These are phyloP conservation scores for Ambastaia sidthimunki DNA, from an alignment of 2,797 vertebrate species.

Conservation along the genomic window DNA sequence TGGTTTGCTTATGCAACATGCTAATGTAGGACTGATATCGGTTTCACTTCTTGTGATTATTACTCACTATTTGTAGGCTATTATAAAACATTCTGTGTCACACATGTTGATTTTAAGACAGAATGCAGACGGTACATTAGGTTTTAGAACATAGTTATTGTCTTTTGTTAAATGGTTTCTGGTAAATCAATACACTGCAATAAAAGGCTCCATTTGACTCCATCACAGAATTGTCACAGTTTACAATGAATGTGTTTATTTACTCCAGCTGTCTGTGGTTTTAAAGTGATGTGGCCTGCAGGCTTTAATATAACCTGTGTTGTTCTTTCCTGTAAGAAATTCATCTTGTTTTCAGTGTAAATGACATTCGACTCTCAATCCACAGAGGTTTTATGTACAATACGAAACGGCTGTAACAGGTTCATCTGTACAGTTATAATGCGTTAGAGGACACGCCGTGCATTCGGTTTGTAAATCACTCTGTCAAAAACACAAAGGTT, in stretches of 20 bases:
- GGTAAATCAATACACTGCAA: not conserved
- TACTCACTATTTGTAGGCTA: too few relatives aligned
- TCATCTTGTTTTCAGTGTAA: not conserved
- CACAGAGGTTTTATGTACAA: not conserved
- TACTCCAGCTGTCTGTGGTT: slow-evolving; percentile 4
- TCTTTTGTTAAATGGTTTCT: too few relatives aligned
- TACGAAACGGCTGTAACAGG: too few relatives aligned
- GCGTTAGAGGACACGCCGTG: too few relatives aligned
- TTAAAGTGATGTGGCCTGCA: not conserved
- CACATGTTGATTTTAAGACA: too few relatives aligned
- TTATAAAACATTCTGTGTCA: too few relatives aligned
- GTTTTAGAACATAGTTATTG: too few relatives aligned
- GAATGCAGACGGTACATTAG: too few relatives aligned
- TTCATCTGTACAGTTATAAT: too few relatives aligned
- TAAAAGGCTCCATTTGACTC: not conserved
- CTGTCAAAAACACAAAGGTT: not conserved
- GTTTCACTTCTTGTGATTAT: too few relatives aligned
- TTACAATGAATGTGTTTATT: slow-evolving; percentile 3
- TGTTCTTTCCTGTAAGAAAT: not conserved
- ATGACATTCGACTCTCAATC: not conserved
- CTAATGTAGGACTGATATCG: too few relatives aligned
- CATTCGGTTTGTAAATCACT: not conserved
- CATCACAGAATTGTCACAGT: not conserved
- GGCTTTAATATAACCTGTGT: not conserved
- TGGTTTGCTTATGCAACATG: too few relatives aligned